These are phyloP conservation scores for Sphaerodactylus townsendi DNA, from an alignment of 2,113 vertebrate genomes.

Conservation along the genomic window DNA sequence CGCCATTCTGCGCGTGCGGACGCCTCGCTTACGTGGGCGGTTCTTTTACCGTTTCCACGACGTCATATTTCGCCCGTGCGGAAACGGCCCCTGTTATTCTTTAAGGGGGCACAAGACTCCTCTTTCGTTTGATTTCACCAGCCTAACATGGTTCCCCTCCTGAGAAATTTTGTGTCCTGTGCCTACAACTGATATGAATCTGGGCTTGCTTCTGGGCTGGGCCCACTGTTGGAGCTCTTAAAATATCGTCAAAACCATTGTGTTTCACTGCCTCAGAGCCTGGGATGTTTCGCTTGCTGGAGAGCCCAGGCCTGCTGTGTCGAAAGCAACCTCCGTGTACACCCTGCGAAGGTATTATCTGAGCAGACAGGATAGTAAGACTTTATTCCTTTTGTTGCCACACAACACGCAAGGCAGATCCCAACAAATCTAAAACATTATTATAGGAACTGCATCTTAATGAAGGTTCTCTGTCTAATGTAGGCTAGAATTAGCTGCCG, in stretches of 20 bases:
- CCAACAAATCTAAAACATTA: neutral
- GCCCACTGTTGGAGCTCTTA: neutral
- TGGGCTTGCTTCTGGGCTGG: neutral
- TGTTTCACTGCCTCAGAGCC: neutral
- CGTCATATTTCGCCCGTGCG: no score
- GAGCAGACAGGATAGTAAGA: neutral
- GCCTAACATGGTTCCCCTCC: neutral
- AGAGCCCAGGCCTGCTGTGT: neutral
- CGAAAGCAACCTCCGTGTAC: neutral
- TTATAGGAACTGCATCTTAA: neutral
- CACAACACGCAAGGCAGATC: neutral
- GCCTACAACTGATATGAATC: neutral
- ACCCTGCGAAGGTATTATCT: neutral
- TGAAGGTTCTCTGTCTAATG: neutral
- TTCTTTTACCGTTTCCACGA: no score
- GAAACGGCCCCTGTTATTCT: no score
- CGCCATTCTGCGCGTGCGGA: no score
- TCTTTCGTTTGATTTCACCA: no score
- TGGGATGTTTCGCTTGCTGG: neutral
- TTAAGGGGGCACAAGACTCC: no score
- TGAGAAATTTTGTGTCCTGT: neutral
- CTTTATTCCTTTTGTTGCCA: neutral
- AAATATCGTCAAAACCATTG: neutral
- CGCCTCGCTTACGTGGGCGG: no score
- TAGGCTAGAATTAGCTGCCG: neutral